Base-by-base conservation (phyloP, 35 echinoderm and acorn worm species). In the Strongylocentrotus purpuratus region DNA sequence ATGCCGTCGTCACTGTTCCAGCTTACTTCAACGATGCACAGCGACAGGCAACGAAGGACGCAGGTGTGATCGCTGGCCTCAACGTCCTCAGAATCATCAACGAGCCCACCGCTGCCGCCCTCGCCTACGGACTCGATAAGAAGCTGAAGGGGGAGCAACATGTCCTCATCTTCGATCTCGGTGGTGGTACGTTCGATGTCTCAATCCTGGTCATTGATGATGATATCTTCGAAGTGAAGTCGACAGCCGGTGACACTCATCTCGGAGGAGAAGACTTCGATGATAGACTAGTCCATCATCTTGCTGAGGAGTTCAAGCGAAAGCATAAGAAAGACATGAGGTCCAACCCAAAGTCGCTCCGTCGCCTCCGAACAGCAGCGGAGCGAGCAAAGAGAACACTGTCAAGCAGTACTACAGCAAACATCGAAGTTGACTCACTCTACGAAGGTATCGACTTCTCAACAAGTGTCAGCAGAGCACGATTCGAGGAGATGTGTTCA, bases 11-110 rank as follows among this genome's bases (percentile, higher is more conserved):
- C 25, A 99, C 98, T 70, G 98, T 99, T 10, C 98, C 98, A 1
- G 98, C 98, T 4, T 99, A 99, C 59, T 99, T 99, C 95, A 99
- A 99, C 46, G 98, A 99, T 65, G 94, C 95, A 14, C 98, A 99
- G 71, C 59, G 98, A 31, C 96, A 99, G 59, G 98, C 98, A 0
- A 99, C 98, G 10, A 99, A 99, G 88, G 98, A 99, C 59, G 98
- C 98, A 31, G 98, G 98, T 18, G 94, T 96, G 32, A 99, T 99
- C 86, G 98, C 98, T 55, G 96, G 98, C 5, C 94, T 99, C 31
- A 99, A 99, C 86, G 96, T 99, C 11, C 86, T 99, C 7, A 94
- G 98, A 33, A 99, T 99, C 86, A 99, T 99, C 96, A 99, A 99
- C 50, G 98, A 99, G 90, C 98, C 98, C 3, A 99, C 98, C 4